Percentiles rank a stretch among this genome's conserved stretches.
These are phyloP conservation scores for Colossoma macropomum DNA, from an alignment of 2,113 vertebrate genomes.

Conservation along the genomic window DNA sequence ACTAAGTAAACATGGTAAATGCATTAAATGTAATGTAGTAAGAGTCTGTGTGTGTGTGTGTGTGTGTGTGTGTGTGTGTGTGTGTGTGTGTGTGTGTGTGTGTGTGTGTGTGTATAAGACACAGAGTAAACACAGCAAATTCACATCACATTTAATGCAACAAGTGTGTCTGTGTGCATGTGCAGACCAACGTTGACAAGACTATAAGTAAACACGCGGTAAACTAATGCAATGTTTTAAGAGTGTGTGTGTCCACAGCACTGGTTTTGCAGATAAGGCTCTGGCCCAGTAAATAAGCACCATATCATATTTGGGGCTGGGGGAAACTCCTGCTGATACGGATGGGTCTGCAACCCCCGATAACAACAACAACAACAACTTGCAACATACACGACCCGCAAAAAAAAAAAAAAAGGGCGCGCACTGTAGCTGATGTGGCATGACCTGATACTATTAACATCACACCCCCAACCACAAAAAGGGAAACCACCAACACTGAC, in stretches of 20 bases:
- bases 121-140: too few relatives aligned
- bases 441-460: background rate
- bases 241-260: background rate
- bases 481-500: background rate
- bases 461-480: background rate
- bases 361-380: slow-evolving; percentile 21
- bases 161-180: too few relatives aligned
- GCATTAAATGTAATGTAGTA: too few relatives aligned
- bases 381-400: background rate
- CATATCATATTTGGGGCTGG: background rate
- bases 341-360: slow-evolving; percentile 15
- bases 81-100: too few relatives aligned
- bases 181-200: too few relatives aligned
- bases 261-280: slow-evolving; percentile 8
- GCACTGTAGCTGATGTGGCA: background rate
- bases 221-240: too few relatives aligned
- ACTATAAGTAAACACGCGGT: too few relatives aligned
- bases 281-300: slow-evolving; percentile 27
- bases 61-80: too few relatives aligned
- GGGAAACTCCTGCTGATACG: slow-evolving; percentile 16
- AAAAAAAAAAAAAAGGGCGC: background rate
- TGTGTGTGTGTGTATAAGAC: too few relatives aligned
- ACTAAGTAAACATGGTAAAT: too few relatives aligned
- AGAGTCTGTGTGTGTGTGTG: too few relatives aligned
- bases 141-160: too few relatives aligned